Percentiles rank a stretch among this genome's conserved stretches.
phyloP scores from a whole-genome alignment of 2,113 vertebrate genomes.

The Gasterosteus aculeatus region DNA sequence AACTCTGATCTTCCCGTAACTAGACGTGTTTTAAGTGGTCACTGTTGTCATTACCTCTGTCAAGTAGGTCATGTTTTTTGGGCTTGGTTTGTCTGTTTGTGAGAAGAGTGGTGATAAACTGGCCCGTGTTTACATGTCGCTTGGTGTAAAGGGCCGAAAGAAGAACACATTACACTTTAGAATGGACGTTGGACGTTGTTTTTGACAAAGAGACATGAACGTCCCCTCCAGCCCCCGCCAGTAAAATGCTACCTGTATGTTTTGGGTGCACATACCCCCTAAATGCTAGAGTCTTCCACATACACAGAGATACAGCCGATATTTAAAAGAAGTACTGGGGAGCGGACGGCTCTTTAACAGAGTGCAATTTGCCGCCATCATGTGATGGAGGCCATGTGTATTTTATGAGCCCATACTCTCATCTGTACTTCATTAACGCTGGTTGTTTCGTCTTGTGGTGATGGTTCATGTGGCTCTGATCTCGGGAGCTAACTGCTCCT shows the following conservation, averaged over 20 bases:
- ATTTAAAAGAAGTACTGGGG: slow-evolving; percentile 1
- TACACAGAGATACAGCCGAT: background rate
- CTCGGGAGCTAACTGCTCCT: slow-evolving; percentile 54
- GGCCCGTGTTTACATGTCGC: background rate
- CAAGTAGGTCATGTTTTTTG: background rate
- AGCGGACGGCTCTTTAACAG: background rate
- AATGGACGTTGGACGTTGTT: no score
- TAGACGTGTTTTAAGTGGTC: background rate
- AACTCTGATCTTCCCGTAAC: background rate
- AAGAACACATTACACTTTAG: background rate
- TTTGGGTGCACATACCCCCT: background rate
- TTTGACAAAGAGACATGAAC: background rate
- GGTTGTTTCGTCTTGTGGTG: slow-evolving; percentile 64
- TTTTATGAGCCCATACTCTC: slow-evolving; percentile 56
- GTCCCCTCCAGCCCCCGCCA: no score
- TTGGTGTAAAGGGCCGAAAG: background rate
- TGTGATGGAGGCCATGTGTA: slow-evolving; percentile 37
- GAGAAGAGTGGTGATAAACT: background rate
- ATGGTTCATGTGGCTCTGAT: slow-evolving; percentile 62
- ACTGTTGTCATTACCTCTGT: background rate
- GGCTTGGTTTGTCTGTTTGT: background rate
- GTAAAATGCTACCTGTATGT: background rate
- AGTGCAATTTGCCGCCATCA: background rate
- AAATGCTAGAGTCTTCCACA: slow-evolving; percentile 4
- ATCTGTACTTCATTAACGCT: slow-evolving; percentile 66